Evolutionary conservation across 2,113 vertebrate species (phyloP).

Genomic region (Telmatochromis brachygnathus): DNA sequence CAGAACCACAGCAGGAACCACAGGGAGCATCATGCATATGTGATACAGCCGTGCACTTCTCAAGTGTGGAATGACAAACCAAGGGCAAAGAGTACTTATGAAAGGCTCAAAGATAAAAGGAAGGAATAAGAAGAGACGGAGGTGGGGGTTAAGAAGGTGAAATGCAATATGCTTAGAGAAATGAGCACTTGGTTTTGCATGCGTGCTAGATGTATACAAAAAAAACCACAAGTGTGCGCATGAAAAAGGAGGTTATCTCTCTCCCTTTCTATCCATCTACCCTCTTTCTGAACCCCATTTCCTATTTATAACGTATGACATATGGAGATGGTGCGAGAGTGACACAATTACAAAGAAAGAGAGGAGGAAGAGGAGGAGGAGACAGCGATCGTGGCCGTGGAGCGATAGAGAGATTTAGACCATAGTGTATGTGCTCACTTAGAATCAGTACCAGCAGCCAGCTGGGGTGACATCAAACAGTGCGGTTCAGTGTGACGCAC

Average conservation of each 20-base stretch:
- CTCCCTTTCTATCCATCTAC: not conserved
- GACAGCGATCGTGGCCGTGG: not conserved
- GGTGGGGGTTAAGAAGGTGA: constrained; percentile 20
- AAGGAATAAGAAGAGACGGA: not conserved
- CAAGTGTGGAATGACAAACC: constrained; percentile 16
- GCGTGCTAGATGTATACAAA: not conserved
- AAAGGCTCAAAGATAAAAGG: constrained; percentile 3
- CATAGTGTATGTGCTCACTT: not conserved
- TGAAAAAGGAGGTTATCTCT: not conserved
- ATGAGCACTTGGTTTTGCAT: not conserved
- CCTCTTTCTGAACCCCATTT: not conserved
- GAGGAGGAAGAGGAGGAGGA: not conserved
- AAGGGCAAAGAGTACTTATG: constrained; percentile 9
- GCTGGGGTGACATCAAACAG: constrained; percentile 5
- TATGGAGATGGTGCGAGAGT: not conserved
- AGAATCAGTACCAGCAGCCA: not conserved
- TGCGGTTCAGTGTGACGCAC: not conserved
- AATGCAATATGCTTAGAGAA: not conserved
- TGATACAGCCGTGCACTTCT: constrained; percentile 6
- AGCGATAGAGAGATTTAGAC: not conserved
- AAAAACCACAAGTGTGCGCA: not conserved
- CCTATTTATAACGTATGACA: constrained; percentile 14
- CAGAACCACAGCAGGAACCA: constrained; percentile 35
- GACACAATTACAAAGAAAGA: not conserved
- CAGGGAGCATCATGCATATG: constrained; percentile 25